Evolutionary conservation across 37 sponge, comb jelly and placozoan species (phyloP).

Genomic region (Petrosia ficiformis): DNA sequence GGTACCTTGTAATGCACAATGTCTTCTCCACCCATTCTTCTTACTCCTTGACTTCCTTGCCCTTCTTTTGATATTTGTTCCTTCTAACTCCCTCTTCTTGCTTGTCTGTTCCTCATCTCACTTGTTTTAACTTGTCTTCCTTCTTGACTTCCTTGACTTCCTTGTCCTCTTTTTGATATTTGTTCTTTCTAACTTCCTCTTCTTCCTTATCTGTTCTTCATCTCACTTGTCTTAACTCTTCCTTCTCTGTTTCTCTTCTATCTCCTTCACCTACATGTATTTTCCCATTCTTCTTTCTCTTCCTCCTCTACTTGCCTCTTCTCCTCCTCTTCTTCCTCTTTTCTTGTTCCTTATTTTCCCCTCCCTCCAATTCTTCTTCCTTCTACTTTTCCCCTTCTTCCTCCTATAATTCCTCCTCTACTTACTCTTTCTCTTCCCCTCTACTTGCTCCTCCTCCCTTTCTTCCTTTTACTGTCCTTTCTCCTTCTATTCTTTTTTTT

Average conservation of each 20-base stretch:
- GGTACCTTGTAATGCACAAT: conserved; percentile 5
- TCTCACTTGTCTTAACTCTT: neutral
- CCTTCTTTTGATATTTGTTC: neutral
- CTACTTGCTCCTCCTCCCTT: neutral
- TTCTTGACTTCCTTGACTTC: neutral
- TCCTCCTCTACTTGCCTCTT: neutral
- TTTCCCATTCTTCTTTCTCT: neutral
- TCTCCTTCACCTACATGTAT: neutral
- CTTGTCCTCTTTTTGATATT: neutral
- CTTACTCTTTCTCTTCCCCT: neutral
- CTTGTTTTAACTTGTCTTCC: neutral
- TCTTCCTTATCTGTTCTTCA: neutral
- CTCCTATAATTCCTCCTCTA: neutral
- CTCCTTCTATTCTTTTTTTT: neutral
- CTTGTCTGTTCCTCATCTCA: conserved; percentile 2
- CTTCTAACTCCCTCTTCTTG: neutral
- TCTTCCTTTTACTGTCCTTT: neutral
- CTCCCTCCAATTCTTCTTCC: neutral
- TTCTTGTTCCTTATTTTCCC: neutral
- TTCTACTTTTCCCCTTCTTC: neutral
- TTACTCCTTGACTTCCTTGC: neutral
- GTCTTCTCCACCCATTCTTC: neutral
- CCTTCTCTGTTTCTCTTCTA: neutral
- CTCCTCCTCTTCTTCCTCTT: neutral
- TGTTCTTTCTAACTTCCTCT: neutral